Percentiles rank a stretch among this genome's conserved stretches.
These are phyloP conservation scores for Akabosia matsudoensis DNA, from an alignment of 1,140 invertebrate species.

Conservation along the genomic window DNA sequence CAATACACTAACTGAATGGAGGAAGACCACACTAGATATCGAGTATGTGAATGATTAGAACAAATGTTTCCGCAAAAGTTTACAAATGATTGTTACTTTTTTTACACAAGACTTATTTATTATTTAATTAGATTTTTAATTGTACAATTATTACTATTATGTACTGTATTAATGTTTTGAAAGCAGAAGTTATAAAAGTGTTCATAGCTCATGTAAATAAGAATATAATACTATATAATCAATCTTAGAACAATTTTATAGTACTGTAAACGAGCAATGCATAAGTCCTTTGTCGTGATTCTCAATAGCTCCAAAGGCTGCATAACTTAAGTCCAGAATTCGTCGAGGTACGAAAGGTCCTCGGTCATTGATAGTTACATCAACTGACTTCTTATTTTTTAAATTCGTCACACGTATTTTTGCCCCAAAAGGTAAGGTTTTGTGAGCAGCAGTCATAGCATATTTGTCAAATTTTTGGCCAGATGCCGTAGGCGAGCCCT, in stretches of 20 bases:
- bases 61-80: background rate
- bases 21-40: conserved; percentile 6
- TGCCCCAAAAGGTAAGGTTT: conserved; percentile 32
- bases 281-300: background rate
- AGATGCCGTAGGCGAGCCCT: conserved; percentile 34
- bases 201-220: background rate
- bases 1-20: conserved; percentile 31
- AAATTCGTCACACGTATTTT: conserved; percentile 31
- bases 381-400: conserved; percentile 20
- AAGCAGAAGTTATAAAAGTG: too few species aligned
- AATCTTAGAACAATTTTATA: background rate
- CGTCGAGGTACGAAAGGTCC: conserved; percentile 19
- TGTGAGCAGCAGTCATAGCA: conserved; percentile 25
- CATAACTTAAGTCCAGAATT: conserved; percentile 35
- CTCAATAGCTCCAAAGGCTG: conserved; percentile 25
- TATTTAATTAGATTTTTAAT: too few species aligned
- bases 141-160: background rate
- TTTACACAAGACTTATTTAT: background rate
- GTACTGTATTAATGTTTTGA: too few species aligned
- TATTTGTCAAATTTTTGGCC: conserved; percentile 32
- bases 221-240: background rate
- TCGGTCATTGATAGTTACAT: conserved; percentile 35
- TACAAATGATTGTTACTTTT: background rate
- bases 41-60: background rate
- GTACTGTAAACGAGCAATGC: background rate